Evolutionary conservation across 1,140 invertebrate species (phyloP).

Genomic region (Drosophila littoralis): DNA sequence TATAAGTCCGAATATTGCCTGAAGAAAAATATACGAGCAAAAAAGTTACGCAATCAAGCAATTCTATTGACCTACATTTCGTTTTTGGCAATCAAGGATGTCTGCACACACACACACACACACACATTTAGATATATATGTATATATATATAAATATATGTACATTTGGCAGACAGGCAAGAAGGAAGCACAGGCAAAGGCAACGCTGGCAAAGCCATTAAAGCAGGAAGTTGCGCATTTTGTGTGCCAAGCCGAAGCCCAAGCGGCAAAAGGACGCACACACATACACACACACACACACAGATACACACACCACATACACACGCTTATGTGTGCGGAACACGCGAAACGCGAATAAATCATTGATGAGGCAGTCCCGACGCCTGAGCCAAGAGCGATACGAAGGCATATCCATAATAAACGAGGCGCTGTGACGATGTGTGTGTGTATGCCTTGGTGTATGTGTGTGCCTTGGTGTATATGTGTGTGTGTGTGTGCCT

Average conservation of each 20-base stretch:
- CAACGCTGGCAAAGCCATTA: slow-evolving; percentile 51
- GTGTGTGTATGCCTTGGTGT: not conserved
- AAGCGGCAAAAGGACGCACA: slow-evolving; percentile 56
- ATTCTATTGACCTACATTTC: slow-evolving; percentile 76
- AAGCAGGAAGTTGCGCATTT: slow-evolving; percentile 73
- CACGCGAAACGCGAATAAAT: slow-evolving; percentile 80
- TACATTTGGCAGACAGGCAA: slow-evolving; percentile 14
- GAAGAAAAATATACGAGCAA: not conserved
- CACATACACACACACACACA: slow-evolving; percentile 31
- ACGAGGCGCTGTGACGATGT: slow-evolving; percentile 2
- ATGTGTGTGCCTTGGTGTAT: slow-evolving; percentile 10
- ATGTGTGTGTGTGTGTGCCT: slow-evolving; percentile 19
- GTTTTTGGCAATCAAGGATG: slow-evolving; percentile 58
- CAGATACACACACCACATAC: slow-evolving; percentile 14
- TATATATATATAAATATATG: not conserved
- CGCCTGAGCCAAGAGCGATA: slow-evolving; percentile 11
- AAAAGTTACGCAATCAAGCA: slow-evolving; percentile 64
- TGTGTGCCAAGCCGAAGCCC: slow-evolving; percentile 45
- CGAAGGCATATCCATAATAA: slow-evolving; percentile 38
- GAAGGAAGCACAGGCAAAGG: slow-evolving; percentile 29
- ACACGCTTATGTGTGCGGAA: slow-evolving; percentile 40
- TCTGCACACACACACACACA: slow-evolving; percentile 42
- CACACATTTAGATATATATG: slow-evolving; percentile 1
- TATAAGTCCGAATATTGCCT: not conserved
- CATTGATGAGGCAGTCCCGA: slow-evolving; percentile 65